Conservation (phyloP, 1,140 invertebrate species). For the Acromyrmex heyeri region DNA sequence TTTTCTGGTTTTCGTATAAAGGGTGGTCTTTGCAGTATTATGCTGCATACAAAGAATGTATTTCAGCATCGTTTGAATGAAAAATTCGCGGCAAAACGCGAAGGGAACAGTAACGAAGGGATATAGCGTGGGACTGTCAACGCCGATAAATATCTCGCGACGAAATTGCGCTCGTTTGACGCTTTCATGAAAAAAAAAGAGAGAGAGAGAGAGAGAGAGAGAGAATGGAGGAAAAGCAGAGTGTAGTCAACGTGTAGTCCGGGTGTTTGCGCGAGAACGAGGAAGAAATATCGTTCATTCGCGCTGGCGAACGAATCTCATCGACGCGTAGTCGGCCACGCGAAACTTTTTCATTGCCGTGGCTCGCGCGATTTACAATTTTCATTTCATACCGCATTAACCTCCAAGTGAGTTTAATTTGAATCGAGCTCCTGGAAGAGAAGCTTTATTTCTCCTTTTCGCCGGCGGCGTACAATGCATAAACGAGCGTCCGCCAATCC, state of each 20-base stretch:
- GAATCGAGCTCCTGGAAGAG: constrained; percentile 45
- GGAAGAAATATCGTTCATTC: constrained; percentile 38
- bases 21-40: background rate
- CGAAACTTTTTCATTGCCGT: constrained; percentile 38
- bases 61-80: constrained; percentile 32
- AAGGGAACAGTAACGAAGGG: constrained; percentile 32
- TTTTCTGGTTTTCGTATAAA: background rate
- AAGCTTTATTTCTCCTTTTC: constrained; percentile 16
- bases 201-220: background rate
- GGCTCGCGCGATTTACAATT: constrained; percentile 50
- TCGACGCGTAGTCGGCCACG: constrained; percentile 37
- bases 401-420: constrained; percentile 53
- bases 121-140: constrained; percentile 42
- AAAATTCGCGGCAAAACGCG: constrained; percentile 32
- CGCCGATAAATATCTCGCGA: constrained; percentile 57
- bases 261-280: constrained; percentile 17
- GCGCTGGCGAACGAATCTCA: constrained; percentile 38
- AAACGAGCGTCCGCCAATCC: constrained; percentile 38
- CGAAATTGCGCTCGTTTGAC: constrained; percentile 59
- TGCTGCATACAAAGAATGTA: background rate
- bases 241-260: background rate
- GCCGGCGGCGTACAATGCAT: constrained; percentile 21
- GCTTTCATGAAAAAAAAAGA: background rate
- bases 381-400: constrained; percentile 59
- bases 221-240: background rate